Evolutionary conservation across 1,140 invertebrate genomes (phyloP).

Genomic region (Hylaeus volcanicus): DNA sequence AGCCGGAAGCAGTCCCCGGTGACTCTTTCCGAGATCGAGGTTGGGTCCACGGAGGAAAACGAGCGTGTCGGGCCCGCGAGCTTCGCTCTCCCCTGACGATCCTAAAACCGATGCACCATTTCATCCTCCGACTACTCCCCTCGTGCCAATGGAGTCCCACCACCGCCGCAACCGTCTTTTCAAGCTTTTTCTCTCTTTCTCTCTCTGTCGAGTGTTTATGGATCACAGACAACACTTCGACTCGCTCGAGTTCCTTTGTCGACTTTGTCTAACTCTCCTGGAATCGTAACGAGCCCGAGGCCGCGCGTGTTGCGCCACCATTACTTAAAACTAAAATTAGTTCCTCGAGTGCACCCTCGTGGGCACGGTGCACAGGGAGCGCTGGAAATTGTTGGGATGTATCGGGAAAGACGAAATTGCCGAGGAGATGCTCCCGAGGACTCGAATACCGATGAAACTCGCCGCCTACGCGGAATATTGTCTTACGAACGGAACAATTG

Average conservation of each 20-base stretch:
- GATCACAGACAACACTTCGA: conserved; percentile 53
- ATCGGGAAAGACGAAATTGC: conserved; percentile 17
- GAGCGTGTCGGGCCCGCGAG: conserved; percentile 39
- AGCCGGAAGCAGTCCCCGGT: conserved; percentile 47
- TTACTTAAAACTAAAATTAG: conserved; percentile 51
- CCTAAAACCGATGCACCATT: conserved; percentile 39
- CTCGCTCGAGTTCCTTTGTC: conserved; percentile 48
- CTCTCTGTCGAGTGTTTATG: conserved; percentile 35
- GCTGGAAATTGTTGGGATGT: conserved; percentile 21
- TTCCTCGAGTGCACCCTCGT: conserved; percentile 42
- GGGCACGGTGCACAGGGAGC: background rate
- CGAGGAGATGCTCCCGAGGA: background rate
- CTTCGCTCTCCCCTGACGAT: conserved; percentile 25
- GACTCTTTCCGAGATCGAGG: conserved; percentile 34
- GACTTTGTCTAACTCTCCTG: conserved; percentile 37
- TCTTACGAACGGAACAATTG: background rate
- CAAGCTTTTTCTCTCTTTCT: conserved; percentile 14
- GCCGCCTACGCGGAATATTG: background rate
- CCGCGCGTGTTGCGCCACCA: conserved; percentile 35
- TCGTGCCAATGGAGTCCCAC: background rate
- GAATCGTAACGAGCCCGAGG: conserved; percentile 45
- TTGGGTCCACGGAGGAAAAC: conserved; percentile 42
- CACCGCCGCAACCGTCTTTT: background rate
- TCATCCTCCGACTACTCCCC: background rate
- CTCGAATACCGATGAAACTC: background rate